Evolutionary conservation across 2,113 vertebrate genomes (phyloP), one percentile per base, ranked within the genome.

Genomic region (Pluvianellus socialis): DNA sequence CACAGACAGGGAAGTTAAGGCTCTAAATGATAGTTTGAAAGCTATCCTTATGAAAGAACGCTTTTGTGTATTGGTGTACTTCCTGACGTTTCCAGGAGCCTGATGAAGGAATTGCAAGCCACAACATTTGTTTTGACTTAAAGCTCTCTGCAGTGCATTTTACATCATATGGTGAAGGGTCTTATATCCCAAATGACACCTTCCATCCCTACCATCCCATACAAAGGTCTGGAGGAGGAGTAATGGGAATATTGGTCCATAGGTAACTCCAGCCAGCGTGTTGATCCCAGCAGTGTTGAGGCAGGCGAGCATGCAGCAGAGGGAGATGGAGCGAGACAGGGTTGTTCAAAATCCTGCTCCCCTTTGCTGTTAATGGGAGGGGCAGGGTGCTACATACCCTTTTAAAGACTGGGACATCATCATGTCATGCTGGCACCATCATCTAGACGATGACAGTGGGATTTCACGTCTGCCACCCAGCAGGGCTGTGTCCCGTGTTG

Each of bases 221-320:
- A 38, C 3, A 7, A 73, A 68, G 8, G 5, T 61, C 42, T 50
- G 62, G 50, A 65, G 45, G 38, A 75, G 53, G 42, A 70, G 5
- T 27, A 49, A 44, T 9, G 27, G 42, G 12, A 73, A 30, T 19
- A 49, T 22, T 0, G 0, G 6, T 67, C 56, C 9, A 1, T 26
- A 70, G 62, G 23, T 7, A 79, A 7, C 58, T 52, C 67, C 50
- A 86, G 26, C 22, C 73, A 45, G 14, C 7, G 7, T 4, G 10
- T 1, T 2, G 2, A 8, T 42, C 12, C 63, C 6, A 3, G 30
- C 15, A 56, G 30, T 5, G 27, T 4, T 19, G 27, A 49, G 32
- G 23, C 27, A 58, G 50, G 24, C 16, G 50, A 71, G 33, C 23
- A 19, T 13, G 26, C 8, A 38, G 28, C 8, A 3, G 21, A 8